Percentiles rank a stretch among this genome's conserved stretches.
Evolutionary conservation across 2,888 invertebrate genomes (phyloP).

Genomic region (Hyposoter didymator): DNA sequence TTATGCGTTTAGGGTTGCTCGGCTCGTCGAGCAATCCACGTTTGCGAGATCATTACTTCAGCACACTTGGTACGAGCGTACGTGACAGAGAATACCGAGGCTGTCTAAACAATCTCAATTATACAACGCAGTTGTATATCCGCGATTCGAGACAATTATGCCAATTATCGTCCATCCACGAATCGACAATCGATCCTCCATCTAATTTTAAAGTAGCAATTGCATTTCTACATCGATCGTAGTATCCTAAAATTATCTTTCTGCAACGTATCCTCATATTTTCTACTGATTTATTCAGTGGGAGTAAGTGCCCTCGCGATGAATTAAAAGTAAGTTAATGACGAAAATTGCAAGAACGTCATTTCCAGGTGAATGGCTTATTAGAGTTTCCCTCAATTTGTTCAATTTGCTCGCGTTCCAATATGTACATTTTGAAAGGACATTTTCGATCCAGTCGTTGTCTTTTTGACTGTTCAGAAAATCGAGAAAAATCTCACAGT

Average conservation of each 20-base stretch:
- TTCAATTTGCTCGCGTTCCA: background rate
- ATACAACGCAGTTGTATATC: constrained; percentile 29
- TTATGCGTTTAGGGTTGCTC: constrained; percentile 47
- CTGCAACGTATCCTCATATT: background rate
- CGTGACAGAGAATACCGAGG: constrained; percentile 4
- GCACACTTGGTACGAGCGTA: constrained; percentile 36
- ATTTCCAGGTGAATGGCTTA: constrained; percentile 16
- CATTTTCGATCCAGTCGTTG: background rate
- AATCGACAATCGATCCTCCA: constrained; percentile 39
- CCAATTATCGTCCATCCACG: constrained; percentile 38
- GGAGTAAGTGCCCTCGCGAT: background rate
- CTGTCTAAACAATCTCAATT: constrained; percentile 62
- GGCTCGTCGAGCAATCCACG: constrained; percentile 40
- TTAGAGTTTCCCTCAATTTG: constrained; percentile 29
- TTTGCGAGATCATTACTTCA: constrained; percentile 49
- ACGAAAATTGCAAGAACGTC: constrained; percentile 25
- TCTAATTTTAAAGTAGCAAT: constrained; percentile 43
- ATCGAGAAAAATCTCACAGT: background rate
- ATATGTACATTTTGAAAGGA: background rate
- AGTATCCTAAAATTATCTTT: constrained; percentile 38
- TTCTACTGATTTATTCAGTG: background rate
- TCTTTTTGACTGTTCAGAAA: background rate
- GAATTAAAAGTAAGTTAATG: constrained; percentile 47
- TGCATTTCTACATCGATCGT: constrained; percentile 58
- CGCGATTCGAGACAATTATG: constrained; percentile 45